Conservation (phyloP, 1,140 invertebrate species). For the Sitobion miscanthi region DNA sequence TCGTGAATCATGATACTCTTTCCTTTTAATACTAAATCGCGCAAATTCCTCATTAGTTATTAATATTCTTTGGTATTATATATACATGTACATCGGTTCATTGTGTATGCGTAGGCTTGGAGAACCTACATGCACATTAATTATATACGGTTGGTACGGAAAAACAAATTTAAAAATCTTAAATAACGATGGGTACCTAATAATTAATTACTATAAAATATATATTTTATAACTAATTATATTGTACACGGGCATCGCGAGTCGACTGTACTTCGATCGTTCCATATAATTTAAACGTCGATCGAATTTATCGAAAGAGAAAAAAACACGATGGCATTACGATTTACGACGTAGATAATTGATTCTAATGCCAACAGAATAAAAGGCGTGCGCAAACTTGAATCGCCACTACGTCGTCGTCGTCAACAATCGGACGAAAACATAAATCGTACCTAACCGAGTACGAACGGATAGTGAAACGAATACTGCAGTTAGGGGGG, state of each 20-base stretch:
- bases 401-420: neutral
- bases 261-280: neutral
- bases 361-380: neutral
- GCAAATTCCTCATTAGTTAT: neutral
- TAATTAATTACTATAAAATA: neutral
- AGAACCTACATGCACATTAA: neutral
- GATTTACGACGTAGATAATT: neutral
- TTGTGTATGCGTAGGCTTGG: neutral
- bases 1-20: neutral
- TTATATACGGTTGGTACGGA: neutral
- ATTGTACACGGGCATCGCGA: neutral
- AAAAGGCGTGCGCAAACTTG: neutral
- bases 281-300: neutral
- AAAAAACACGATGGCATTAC: neutral
- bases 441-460: neutral
- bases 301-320: neutral
- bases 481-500: neutral
- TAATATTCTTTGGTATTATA: neutral
- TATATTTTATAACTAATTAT: neutral
- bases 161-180: constrained; percentile 4
- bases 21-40: neutral
- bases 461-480: neutral
- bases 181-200: neutral
- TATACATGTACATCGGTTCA: neutral
- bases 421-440: neutral